Evolutionary conservation across 1,140 invertebrate genomes (phyloP).

Genomic region (Samia ricini): DNA sequence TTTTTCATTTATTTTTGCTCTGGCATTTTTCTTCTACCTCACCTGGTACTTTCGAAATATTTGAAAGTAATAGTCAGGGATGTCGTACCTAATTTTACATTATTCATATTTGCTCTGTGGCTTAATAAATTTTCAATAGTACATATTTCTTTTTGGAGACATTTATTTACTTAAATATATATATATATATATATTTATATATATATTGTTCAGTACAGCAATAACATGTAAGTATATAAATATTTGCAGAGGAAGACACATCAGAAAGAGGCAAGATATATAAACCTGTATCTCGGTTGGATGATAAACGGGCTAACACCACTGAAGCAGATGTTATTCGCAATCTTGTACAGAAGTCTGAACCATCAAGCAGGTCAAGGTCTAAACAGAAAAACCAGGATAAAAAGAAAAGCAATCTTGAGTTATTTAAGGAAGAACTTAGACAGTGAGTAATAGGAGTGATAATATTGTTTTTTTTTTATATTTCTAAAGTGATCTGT

Average conservation of each 20-base stretch:
- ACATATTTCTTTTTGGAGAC: background rate
- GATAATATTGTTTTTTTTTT: no score
- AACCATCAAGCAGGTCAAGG: constrained; percentile 67
- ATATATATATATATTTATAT: no score
- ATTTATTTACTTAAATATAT: no score
- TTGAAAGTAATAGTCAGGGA: no score
- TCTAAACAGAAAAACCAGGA: constrained; percentile 90
- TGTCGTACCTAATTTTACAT: no score
- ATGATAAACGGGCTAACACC: constrained; percentile 67
- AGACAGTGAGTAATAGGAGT: constrained; percentile 82
- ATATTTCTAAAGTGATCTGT: no score
- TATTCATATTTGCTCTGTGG: no score
- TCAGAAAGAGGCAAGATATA: constrained; percentile 95
- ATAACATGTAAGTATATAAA: no score
- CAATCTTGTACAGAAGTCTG: constrained; percentile 82
- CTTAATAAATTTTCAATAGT: background rate
- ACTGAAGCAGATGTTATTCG: constrained; percentile 83
- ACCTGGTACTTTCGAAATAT: no score
- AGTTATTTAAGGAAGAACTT: constrained; percentile 97
- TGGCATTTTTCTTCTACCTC: constrained; percentile 3
- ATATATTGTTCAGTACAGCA: no score
- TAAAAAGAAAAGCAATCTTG: constrained; percentile 98
- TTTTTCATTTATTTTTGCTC: background rate
- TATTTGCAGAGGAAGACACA: constrained; percentile 86
- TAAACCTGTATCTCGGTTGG: constrained; percentile 92